Percentiles rank a stretch among this genome's conserved stretches.
Conservation (phyloP, 2,113 vertebrate genomes). For the Cynopterus brachyotis region DNA sequence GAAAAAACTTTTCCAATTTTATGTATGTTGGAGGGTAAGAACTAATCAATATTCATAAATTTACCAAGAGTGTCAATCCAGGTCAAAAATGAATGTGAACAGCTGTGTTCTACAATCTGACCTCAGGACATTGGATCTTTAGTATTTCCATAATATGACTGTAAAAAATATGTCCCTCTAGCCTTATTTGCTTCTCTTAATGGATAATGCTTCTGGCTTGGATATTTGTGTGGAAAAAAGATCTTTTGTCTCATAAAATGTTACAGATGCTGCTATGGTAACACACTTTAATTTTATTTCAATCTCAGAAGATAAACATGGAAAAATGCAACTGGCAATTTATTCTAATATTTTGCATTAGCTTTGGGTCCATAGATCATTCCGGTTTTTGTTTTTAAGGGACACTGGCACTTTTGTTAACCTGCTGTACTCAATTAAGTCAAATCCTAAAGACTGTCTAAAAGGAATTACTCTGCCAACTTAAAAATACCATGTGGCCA, state of each 20-base stretch:
- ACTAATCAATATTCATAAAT: constrained; percentile 55
- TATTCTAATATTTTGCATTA: constrained; percentile 60
- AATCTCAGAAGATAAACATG: constrained; percentile 76
- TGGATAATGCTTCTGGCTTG: constrained; percentile 74
- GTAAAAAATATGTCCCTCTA: constrained; percentile 67
- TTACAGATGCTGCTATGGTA: constrained; percentile 79
- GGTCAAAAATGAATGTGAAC: constrained; percentile 59
- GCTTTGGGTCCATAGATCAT: constrained; percentile 36
- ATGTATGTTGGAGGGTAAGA: background rate
- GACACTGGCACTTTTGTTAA: constrained; percentile 54
- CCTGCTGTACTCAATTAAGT: constrained; percentile 62
- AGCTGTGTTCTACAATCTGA: constrained; percentile 69
- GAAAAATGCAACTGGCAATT: constrained; percentile 61
- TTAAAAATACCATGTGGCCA: constrained; percentile 56
- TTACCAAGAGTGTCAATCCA: constrained; percentile 23
- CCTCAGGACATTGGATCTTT: constrained; percentile 60
- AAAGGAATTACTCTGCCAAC: constrained; percentile 49
- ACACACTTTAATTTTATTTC: constrained; percentile 79
- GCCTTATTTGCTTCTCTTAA: constrained; percentile 74
- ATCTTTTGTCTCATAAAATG: constrained; percentile 77
- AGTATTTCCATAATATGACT: constrained; percentile 64
- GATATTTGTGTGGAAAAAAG: constrained; percentile 64
- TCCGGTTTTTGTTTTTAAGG: constrained; percentile 46
- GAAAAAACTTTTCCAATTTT: background rate
- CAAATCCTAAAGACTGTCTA: constrained; percentile 29